Conservation (phyloP, 2,888 invertebrate genomes). For the Agonopterix arenella region DNA sequence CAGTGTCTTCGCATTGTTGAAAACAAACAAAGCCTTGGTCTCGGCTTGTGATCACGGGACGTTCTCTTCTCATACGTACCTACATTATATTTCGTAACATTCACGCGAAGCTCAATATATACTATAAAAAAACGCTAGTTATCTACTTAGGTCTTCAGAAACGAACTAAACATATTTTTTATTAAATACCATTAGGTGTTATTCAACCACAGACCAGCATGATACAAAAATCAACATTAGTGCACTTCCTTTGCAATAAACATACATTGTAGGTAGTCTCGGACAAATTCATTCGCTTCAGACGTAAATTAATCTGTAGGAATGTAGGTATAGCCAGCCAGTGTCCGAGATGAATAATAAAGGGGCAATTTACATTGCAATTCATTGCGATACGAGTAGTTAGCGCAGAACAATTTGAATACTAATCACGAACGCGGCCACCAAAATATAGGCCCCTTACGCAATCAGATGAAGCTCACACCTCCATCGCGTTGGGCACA, state of each 20-base stretch:
- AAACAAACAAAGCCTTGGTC: slow-evolving; percentile 58
- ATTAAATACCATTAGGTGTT: too few relatives aligned
- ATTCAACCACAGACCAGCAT: too few relatives aligned
- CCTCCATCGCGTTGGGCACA: slow-evolving; percentile 17
- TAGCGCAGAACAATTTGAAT: slow-evolving; percentile 28
- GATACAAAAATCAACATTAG: too few relatives aligned
- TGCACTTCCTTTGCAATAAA: too few relatives aligned
- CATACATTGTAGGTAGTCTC: too few relatives aligned
- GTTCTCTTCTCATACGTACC: slow-evolving; percentile 43
- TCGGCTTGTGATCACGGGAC: slow-evolving; percentile 47
- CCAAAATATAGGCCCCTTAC: slow-evolving; percentile 31
- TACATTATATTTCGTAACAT: slow-evolving; percentile 38
- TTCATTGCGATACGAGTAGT: slow-evolving; percentile 18
- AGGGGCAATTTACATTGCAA: slow-evolving; percentile 27
- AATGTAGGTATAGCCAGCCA: slow-evolving; percentile 10
- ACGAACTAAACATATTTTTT: too few relatives aligned
- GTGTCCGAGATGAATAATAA: slow-evolving; percentile 27
- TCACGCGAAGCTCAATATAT: too few relatives aligned
- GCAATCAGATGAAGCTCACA: slow-evolving; percentile 22
- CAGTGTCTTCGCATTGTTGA: slow-evolving; percentile 48
- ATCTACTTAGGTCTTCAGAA: too few relatives aligned
- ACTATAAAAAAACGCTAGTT: too few relatives aligned
- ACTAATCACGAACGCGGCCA: slow-evolving; percentile 22
- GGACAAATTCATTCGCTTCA: too few relatives aligned
- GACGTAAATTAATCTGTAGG: slow-evolving; percentile 17